Evolutionary conservation across 2,888 invertebrate genomes (phyloP).

Genomic region (Melipona bicolor): DNA sequence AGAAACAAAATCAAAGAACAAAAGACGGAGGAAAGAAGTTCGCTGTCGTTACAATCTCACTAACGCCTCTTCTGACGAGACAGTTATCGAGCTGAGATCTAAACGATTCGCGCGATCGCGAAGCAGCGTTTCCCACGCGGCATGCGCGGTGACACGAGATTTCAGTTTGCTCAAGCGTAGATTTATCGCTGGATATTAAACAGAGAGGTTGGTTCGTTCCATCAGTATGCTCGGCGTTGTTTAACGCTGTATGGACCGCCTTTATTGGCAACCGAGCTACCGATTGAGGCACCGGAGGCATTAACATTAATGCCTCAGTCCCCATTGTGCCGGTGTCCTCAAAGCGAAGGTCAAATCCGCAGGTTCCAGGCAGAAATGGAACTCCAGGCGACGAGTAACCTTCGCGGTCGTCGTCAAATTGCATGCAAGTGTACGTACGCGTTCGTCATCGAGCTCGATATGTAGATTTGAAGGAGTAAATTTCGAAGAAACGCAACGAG

Average conservation of each 20-base stretch:
- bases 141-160: background rate
- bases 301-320: constrained; percentile 52
- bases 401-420: background rate
- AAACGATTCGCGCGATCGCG: constrained; percentile 12
- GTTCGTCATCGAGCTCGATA: background rate
- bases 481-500: too few relatives aligned
- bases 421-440: too few relatives aligned
- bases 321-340: constrained; percentile 50
- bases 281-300: constrained; percentile 40
- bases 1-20: too few relatives aligned
- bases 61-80: too few relatives aligned
- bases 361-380: constrained; percentile 2
- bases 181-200: background rate
- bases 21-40: too few relatives aligned
- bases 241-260: constrained; percentile 27
- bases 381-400: background rate
- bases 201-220: background rate
- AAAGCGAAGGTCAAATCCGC: constrained; percentile 43
- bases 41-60: too few relatives aligned
- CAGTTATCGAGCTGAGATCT: background rate
- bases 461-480: too few relatives aligned
- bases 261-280: constrained; percentile 44
- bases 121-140: constrained; percentile 18
- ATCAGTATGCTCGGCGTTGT: constrained; percentile 43
- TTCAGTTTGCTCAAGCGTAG: background rate